Base-by-base conservation (phyloP, 1,140 invertebrate species). In the Sycophaga agraensis region DNA sequence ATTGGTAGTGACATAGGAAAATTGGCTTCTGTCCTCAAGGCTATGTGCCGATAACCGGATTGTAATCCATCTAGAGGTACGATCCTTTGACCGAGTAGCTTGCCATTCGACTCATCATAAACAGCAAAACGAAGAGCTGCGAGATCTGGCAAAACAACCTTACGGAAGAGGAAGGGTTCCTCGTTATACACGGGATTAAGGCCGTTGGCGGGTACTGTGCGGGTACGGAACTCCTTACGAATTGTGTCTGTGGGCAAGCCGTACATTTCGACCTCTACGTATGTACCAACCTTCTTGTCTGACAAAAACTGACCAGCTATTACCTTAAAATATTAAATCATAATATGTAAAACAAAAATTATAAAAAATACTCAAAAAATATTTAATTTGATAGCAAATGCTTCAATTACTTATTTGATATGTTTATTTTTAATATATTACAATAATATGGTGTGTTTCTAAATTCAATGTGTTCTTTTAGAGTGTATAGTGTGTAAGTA, bases 181-280 rank as follows among this genome's bases (percentile, higher is more conserved):
- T 99, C 98, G 79, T 99, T 97, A 82, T 97, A 99, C 54, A 95
- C 94, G 1, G 92, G 98, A 86, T 97, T 99, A 64, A 97, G 84
- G 21, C 97, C 97, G 76, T 99, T 99, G 50, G 89, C 91, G 11
- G 96, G 96, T 56, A 99, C 94, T 79, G 97, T 87, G 67, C 94
- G 85, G 0, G 98, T 99, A 16, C 96, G 86, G 77, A 99, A 99
- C 82, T 99, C 98, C 78, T 96, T 97, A 24, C 97, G 84, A 69
- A 99, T 99, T 24, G 97, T 99, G 81, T 99, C 98, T 0, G 98
- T 97, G 2, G 98, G 96, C 67, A 99, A 83, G 48, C 97, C 97
- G 81, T 99, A 99, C 98, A 99, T 99, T 80, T 99, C 97, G 22
- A 99, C 97, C 81, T 99, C 97, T 9, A 99, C 98, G 80, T 99